A percentile compares a stretch with the other conserved stretches of the same genome.
Evolutionary conservation across 1,140 invertebrate genomes (phyloP).

Genomic region (Drosophila punjabiensis): DNA sequence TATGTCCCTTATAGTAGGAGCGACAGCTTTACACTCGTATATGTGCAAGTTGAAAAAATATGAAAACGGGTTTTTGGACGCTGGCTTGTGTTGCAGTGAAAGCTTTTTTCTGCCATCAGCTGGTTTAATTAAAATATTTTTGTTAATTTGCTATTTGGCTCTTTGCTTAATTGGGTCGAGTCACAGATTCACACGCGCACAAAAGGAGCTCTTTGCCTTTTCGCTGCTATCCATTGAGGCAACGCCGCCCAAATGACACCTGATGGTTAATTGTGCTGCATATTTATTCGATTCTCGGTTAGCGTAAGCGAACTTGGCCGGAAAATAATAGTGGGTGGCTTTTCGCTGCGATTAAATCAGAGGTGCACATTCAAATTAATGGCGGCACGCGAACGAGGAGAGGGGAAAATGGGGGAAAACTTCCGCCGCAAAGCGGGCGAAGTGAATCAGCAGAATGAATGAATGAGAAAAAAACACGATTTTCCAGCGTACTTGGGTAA

Average conservation of each 20-base stretch:
- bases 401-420: conserved; percentile 30
- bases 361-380: conserved; percentile 62
- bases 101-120: conserved; percentile 70
- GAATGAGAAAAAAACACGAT: conserved; percentile 36
- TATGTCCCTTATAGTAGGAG: conserved; percentile 72
- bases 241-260: conserved; percentile 59
- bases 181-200: conserved; percentile 39
- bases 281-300: conserved; percentile 63
- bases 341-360: conserved; percentile 61
- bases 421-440: conserved; percentile 36
- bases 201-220: too few species aligned
- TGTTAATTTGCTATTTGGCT: conserved; percentile 48
- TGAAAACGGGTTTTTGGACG: conserved; percentile 70
- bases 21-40: conserved; percentile 5
- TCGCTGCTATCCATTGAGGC: conserved; percentile 58
- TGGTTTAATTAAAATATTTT: conserved; percentile 64
- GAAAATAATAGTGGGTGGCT: conserved; percentile 17
- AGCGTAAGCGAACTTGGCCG: conserved; percentile 38
- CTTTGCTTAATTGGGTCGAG: conserved; percentile 67
- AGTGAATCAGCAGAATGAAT: conserved; percentile 43
- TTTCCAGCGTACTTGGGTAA: conserved; percentile 56
- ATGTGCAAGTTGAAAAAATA: conserved; percentile 42
- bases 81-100: conserved; percentile 58
- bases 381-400: conserved; percentile 48
- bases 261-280: conserved; percentile 62